A percentile compares a stretch with the other conserved stretches of the same genome.
These are phyloP conservation scores for Lasioglossum lativentre DNA, from an alignment of 2,888 invertebrate genomes.

Conservation along the genomic window DNA sequence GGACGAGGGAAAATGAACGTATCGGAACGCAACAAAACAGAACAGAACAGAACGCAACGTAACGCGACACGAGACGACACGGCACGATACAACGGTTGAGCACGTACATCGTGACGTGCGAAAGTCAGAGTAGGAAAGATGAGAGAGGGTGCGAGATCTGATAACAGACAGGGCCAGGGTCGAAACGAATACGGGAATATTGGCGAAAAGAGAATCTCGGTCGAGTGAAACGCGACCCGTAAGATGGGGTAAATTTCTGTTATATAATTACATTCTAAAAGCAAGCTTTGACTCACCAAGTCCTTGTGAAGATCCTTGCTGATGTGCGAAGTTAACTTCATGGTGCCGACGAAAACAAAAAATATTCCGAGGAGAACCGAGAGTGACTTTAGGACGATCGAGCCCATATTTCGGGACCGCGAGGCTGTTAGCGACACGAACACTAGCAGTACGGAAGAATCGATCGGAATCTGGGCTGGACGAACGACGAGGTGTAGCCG, in stretches of 20 bases:
- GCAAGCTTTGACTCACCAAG: conserved; percentile 89
- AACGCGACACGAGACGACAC: neutral
- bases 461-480: conserved; percentile 59
- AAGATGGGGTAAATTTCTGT: conserved; percentile 34
- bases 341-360: conserved; percentile 97
- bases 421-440: conserved; percentile 37
- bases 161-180: neutral
- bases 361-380: conserved; percentile 96
- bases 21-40: neutral
- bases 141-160: conserved; percentile 1
- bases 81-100: neutral
- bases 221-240: conserved; percentile 12
- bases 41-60: neutral
- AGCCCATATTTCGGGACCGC: conserved; percentile 85
- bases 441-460: conserved; percentile 49
- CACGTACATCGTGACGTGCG: neutral
- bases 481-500: conserved; percentile 40
- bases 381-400: conserved; percentile 95
- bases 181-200: conserved; percentile 1
- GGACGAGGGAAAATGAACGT: neutral
- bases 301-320: conserved; percentile 98
- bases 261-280: conserved; percentile 46
- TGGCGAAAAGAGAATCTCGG: conserved; percentile 8
- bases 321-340: conserved; percentile 95
- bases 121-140: conserved; percentile 16